These are phyloP conservation scores for Harpalus rubripes DNA, from an alignment of 2,888 invertebrate genomes.

Conservation along the genomic window DNA sequence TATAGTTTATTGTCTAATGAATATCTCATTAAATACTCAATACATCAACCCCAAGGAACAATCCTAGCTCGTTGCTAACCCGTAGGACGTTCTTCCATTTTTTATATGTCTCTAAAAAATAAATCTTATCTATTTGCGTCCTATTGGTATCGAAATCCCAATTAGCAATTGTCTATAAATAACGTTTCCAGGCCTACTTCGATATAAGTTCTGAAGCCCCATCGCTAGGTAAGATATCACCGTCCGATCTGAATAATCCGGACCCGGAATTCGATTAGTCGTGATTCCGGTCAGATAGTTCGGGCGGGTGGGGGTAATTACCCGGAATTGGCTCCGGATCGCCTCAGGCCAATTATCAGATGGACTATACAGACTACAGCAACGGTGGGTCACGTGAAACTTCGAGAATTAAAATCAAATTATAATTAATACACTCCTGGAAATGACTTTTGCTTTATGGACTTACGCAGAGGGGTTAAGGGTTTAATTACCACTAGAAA, in stretches of 20 bases:
- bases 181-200: neutral
- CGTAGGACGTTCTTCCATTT: no score
- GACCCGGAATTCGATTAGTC: constrained; percentile 65
- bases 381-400: neutral
- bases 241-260: constrained; percentile 54
- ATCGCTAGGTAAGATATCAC: constrained; percentile 35
- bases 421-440: neutral
- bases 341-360: constrained; percentile 64
- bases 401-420: constrained; percentile 2
- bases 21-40: no score
- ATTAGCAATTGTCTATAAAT: neutral
- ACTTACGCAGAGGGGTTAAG: no score
- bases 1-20: no score
- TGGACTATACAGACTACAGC: constrained; percentile 17
- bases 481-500: no score
- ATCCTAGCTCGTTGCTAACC: no score
- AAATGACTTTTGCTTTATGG: neutral
- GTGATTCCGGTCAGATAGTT: constrained; percentile 45
- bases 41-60: no score
- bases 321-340: constrained; percentile 48
- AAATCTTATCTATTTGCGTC: no score
- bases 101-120: no score
- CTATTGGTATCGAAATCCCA: neutral
- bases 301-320: constrained; percentile 63
- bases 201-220: neutral